A percentile compares a stretch with the other conserved stretches of the same genome.
Conservation (phyloP, 92 coral and sea anemone genomes). For the Galaxea fascicularis region DNA sequence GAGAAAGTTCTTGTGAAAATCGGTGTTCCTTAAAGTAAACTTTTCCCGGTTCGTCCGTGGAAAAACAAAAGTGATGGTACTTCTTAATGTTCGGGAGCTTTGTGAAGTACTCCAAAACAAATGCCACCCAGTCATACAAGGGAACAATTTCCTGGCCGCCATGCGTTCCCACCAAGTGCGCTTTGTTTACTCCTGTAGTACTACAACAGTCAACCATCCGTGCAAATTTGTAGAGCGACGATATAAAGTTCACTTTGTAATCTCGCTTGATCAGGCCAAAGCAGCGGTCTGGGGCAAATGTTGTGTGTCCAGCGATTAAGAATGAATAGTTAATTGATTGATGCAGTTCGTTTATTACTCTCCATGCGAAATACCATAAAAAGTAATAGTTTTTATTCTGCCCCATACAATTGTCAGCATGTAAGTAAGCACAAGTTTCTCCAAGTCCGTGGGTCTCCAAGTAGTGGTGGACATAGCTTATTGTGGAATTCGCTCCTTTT, state of each 20-base stretch:
- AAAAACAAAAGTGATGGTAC: slow-evolving; percentile 25
- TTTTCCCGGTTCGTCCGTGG: slow-evolving; percentile 26
- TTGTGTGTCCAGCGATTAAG: slow-evolving; percentile 56
- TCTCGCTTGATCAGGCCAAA: too few species aligned
- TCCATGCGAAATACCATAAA: slow-evolving; percentile 60
- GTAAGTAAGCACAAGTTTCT: slow-evolving; percentile 22
- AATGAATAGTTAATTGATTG: slow-evolving; percentile 43
- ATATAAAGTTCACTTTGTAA: slow-evolving; percentile 42
- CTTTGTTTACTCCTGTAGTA: slow-evolving; percentile 37
- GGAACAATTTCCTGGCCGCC: slow-evolving; percentile 53
- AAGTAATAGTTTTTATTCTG: slow-evolving; percentile 52
- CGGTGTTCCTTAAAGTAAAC: slow-evolving; percentile 24
- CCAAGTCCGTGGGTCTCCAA: background rate
- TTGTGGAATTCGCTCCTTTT: slow-evolving; percentile 61
- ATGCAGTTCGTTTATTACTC: slow-evolving; percentile 32
- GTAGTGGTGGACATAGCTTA: slow-evolving; percentile 40
- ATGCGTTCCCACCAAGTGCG: slow-evolving; percentile 57
- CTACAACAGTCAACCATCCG: slow-evolving; percentile 36
- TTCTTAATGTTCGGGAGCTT: slow-evolving; percentile 22
- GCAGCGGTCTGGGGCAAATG: slow-evolving; percentile 51
- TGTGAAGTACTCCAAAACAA: slow-evolving; percentile 31
- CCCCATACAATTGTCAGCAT: slow-evolving; percentile 50
- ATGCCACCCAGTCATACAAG: slow-evolving; percentile 48
- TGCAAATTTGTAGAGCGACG: slow-evolving; percentile 55
- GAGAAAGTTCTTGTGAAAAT: background rate